Evolutionary conservation across 2,888 invertebrate species (phyloP).

Genomic region (Odontomyia ornata): DNA sequence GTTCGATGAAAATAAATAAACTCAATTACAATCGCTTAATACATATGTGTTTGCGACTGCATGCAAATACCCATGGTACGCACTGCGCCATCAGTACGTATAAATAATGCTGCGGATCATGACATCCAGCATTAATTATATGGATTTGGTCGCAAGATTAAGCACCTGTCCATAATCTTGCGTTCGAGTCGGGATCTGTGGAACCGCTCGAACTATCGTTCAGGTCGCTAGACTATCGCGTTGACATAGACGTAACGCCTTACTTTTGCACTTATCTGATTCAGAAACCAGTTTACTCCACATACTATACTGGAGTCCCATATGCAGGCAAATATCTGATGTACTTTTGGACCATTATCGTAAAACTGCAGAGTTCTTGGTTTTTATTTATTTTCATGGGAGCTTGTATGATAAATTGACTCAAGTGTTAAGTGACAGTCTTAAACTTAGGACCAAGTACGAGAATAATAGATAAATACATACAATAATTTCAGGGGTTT

Average conservation of each 20-base stretch:
- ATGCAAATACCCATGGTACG: background rate
- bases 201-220: background rate
- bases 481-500: too few relatives aligned
- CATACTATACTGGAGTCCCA: background rate
- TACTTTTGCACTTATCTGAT: conserved; percentile 14
- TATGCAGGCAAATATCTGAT: background rate
- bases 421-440: too few relatives aligned
- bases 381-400: background rate
- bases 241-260: conserved; percentile 38
- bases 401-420: conserved; percentile 2
- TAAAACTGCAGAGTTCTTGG: background rate
- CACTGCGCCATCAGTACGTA: background rate
- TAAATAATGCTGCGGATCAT: conserved; percentile 19
- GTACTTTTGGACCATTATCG: background rate
- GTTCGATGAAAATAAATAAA: background rate
- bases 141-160: conserved; percentile 25
- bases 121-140: conserved; percentile 32
- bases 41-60: background rate
- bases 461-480: too few relatives aligned
- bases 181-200: background rate
- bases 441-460: too few relatives aligned
- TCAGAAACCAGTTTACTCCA: background rate
- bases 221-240: background rate
- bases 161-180: conserved; percentile 33
- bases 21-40: conserved; percentile 15